Conservation (phyloP, 1,140 invertebrate genomes). For the Lethocerus indicus region DNA sequence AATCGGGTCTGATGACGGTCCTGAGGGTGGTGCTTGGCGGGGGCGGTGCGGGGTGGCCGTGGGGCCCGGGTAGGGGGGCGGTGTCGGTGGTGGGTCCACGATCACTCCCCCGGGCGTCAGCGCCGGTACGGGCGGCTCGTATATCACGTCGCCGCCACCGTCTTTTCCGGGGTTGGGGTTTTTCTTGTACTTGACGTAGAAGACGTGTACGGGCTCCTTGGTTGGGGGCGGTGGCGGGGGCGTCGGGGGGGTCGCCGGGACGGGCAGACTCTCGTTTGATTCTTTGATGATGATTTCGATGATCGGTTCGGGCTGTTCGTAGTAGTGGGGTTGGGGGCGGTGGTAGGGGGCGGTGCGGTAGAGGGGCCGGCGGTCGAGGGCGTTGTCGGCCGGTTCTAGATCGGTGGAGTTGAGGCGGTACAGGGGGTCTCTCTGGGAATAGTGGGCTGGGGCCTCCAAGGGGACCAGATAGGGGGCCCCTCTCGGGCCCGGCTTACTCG, state of each 20-base stretch:
- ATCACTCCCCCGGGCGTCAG: conserved; percentile 37
- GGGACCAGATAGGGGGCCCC: conserved; percentile 53
- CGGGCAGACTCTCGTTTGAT: conserved; percentile 61
- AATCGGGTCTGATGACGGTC: conserved; percentile 67
- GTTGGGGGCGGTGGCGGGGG: conserved; percentile 28
- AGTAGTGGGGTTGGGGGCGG: conserved; percentile 33
- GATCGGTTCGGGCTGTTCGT: conserved; percentile 67
- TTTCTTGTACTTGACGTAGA: conserved; percentile 78
- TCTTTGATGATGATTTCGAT: conserved; percentile 85
- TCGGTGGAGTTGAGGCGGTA: conserved; percentile 34
- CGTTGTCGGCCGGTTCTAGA: background rate
- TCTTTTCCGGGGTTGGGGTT: conserved; percentile 28
- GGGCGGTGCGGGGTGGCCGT: conserved; percentile 22
- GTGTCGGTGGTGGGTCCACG: conserved; percentile 17
- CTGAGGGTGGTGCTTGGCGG: conserved; percentile 54
- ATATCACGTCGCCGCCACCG: conserved; percentile 39
- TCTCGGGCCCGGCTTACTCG: background rate
- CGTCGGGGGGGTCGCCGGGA: conserved; percentile 26
- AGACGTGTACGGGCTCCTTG: conserved; percentile 58
- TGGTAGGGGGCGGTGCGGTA: conserved; percentile 6
- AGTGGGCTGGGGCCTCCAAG: conserved; percentile 61
- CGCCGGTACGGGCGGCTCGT: conserved; percentile 57
- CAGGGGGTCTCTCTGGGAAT: conserved; percentile 56
- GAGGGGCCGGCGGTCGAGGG: background rate
- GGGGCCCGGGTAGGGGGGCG: conserved; percentile 20